Evolutionary conservation across 2,888 invertebrate genomes (phyloP), one percentile per base, ranked within the genome.

Genomic region (Xestia xanthographa): DNA sequence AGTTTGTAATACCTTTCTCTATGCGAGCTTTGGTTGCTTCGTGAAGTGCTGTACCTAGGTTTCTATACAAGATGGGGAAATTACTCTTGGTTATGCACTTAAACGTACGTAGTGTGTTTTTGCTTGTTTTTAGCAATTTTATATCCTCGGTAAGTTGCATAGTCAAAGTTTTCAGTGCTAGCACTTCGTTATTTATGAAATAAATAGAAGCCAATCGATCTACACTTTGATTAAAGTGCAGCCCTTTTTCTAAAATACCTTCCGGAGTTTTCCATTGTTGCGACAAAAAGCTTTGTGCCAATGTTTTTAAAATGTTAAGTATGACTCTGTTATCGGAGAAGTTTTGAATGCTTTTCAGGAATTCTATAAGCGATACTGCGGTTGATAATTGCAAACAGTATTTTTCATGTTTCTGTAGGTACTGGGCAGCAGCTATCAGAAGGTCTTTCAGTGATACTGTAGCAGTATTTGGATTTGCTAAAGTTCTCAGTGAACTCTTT

Each of bases 261-360:
- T 97, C 97, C 60, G 95, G 92, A 80, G 97, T 97, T 87, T 97
- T 97, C 98, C 98, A 98, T 82, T 97, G 97, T 73, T 97, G 97
- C 53, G 96, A 97, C 84, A 98, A 94, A 86, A 98, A 95, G 60
- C 89, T 92, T 65, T 93, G 91, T 29, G 95, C 92, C 86, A 96
- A 88, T 76, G 95, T 92, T 88, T 92, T 93, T 72, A 97, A 91
- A 86, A 97, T 96, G 80, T 95, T 96, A 29, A 94, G 89, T 38
- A 96, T 86, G 17, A 93, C 92, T 60, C 91, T 92, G 82, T 92
- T 95, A 38, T 96, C 94, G 45, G 94, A 93, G 83, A 96, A 94
- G 48, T 92, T 93, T 83, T 96, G 94, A 45, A 97, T 90, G 22
- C 96, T 92, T 89, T 97, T 96, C 71, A 97, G 89, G 8, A 97